phyloP scores from a whole-genome alignment of 92 coral and sea anemone genomes.

The Palythoa caribaeorum region DNA sequence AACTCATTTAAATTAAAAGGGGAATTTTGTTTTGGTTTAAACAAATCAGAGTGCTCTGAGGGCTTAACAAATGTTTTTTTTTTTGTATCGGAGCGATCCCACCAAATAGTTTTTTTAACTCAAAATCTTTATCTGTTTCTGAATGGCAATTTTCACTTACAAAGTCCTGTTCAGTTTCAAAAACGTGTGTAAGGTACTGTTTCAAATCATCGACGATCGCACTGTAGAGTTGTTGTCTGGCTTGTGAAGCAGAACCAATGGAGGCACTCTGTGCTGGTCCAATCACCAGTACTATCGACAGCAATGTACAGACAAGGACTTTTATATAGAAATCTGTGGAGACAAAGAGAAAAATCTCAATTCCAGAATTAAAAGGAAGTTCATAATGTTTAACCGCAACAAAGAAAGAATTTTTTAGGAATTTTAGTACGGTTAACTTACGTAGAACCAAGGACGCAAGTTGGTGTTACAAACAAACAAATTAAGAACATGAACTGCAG shows the following conservation, averaged over 20 bases:
- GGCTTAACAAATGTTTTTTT: too few relatives aligned
- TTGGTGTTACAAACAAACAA: too few relatives aligned
- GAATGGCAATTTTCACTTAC: neutral
- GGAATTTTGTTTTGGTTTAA: too few relatives aligned
- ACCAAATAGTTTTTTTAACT: neutral
- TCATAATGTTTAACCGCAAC: neutral
- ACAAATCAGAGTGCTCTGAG: too few relatives aligned
- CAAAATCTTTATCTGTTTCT: too few relatives aligned
- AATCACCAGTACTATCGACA: neutral
- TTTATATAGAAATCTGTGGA: neutral
- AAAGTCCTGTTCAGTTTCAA: conserved; percentile 6
- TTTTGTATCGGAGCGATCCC: neutral
- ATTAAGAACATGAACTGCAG: too few relatives aligned
- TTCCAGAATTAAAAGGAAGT: neutral
- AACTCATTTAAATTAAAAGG: too few relatives aligned
- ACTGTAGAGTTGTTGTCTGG: neutral
- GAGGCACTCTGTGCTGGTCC: conserved; percentile 1
- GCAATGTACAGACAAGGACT: neutral
- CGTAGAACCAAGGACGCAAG: too few relatives aligned
- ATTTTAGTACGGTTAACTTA: too few relatives aligned
- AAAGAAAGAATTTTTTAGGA: neutral
- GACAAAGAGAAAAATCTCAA: neutral
- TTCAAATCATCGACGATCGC: neutral
- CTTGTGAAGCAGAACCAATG: conserved; percentile 29
- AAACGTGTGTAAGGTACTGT: neutral